phyloP scores from a whole-genome alignment of 2,888 invertebrate species.

The Opisthograptis luteolata region DNA sequence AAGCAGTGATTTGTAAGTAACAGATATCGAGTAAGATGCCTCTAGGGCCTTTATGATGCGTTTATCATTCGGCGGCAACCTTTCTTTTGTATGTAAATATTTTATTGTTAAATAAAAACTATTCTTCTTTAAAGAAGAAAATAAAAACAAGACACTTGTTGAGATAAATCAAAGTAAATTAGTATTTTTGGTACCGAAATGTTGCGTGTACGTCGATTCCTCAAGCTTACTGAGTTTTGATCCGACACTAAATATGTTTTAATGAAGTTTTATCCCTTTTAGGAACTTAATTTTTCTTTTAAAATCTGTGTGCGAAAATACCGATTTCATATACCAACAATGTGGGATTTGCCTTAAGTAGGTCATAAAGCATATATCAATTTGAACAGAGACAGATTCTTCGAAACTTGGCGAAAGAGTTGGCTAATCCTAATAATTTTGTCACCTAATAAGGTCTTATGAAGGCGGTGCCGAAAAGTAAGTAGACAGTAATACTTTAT shows the following conservation, averaged over 20 bases:
- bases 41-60: conserved; percentile 68
- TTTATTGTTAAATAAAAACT: conserved; percentile 67
- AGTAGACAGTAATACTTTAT: conserved; percentile 6
- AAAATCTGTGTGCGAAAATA: conserved; percentile 44
- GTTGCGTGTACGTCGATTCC: conserved; percentile 54
- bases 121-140: conserved; percentile 38
- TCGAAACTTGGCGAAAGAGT: conserved; percentile 26
- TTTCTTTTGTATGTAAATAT: conserved; percentile 78
- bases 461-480: neutral
- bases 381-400: conserved; percentile 4
- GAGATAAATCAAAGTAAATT: conserved; percentile 38
- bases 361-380: conserved; percentile 66
- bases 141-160: conserved; percentile 24
- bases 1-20: conserved; percentile 81
- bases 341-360: conserved; percentile 70
- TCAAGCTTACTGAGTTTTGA: conserved; percentile 57
- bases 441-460: conserved; percentile 35
- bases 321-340: conserved; percentile 57
- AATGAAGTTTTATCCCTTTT: conserved; percentile 57
- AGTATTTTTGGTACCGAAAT: conserved; percentile 30
- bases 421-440: conserved; percentile 44
- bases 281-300: conserved; percentile 21
- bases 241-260: conserved; percentile 64
- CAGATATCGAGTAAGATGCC: conserved; percentile 75
- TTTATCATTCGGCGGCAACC: conserved; percentile 77